A percentile compares a stretch with the other conserved stretches of the same genome.
Evolutionary conservation across 2,797 vertebrate species (phyloP).

Genomic region (Melanotaenia maccullochi): DNA sequence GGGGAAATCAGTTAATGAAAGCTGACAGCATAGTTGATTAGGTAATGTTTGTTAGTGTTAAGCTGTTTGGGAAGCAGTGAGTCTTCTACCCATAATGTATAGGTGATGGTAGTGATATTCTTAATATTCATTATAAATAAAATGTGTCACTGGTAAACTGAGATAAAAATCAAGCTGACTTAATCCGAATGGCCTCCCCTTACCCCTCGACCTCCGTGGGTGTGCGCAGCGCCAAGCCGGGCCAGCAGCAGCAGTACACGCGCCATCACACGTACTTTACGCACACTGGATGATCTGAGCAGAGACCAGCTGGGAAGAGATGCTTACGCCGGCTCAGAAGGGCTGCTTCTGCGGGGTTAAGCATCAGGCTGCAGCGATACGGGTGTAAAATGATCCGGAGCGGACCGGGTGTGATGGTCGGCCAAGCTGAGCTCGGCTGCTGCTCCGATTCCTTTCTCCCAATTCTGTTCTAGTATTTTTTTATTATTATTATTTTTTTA

Average conservation of each 20-base stretch:
- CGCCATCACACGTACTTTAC: conserved; percentile 50
- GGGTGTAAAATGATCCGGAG: conserved; percentile 59
- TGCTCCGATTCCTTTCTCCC: conserved; percentile 51
- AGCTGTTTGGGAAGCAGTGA: neutral
- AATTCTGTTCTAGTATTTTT: conserved; percentile 53
- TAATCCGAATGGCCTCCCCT: conserved; percentile 32
- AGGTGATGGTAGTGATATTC: too few relatives aligned
- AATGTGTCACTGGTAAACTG: conserved; percentile 13
- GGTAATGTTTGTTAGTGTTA: neutral
- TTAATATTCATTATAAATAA: too few relatives aligned
- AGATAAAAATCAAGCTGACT: neutral
- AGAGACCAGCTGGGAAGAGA: conserved; percentile 51
- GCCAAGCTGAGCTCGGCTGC: conserved; percentile 67
- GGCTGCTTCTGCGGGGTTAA: conserved; percentile 43
- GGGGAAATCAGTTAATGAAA: neutral
- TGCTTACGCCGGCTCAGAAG: conserved; percentile 49
- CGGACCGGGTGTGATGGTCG: conserved; percentile 47
- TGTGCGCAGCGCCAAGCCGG: conserved; percentile 52
- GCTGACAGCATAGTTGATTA: neutral
- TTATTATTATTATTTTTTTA: neutral
- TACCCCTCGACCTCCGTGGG: conserved; percentile 27
- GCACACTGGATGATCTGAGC: conserved; percentile 56
- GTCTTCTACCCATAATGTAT: neutral
- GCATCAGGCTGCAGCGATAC: conserved; percentile 21
- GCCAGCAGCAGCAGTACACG: conserved; percentile 42